Conservation (phyloP, 2,888 invertebrate species). For the Campaea margaritaria region DNA sequence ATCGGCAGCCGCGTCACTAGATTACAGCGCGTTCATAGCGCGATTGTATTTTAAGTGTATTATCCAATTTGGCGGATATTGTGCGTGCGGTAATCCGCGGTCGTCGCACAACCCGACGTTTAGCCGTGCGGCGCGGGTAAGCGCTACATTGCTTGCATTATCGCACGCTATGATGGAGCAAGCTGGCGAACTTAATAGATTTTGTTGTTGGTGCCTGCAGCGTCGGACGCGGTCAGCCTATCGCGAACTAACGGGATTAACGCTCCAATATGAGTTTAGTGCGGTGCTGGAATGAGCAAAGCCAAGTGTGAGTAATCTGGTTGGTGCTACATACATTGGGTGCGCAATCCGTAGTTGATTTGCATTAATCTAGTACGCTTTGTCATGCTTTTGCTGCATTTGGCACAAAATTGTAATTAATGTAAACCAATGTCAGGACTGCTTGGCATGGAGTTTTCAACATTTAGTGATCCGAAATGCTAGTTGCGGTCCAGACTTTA, state of each 20-base stretch:
- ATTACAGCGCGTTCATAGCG: slow-evolving; percentile 82
- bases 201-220: slow-evolving; percentile 67
- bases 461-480: background rate
- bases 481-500: background rate
- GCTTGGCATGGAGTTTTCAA: too few relatives aligned
- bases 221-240: slow-evolving; percentile 72
- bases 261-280: slow-evolving; percentile 73
- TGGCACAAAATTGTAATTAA: slow-evolving; percentile 2
- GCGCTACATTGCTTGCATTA: slow-evolving; percentile 73
- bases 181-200: slow-evolving; percentile 82
- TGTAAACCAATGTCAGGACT: background rate
- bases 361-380: slow-evolving; percentile 6
- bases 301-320: slow-evolving; percentile 54
- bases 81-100: slow-evolving; percentile 83
- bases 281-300: slow-evolving; percentile 61
- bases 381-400: slow-evolving; percentile 9
- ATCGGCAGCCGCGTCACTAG: slow-evolving; percentile 83
- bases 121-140: slow-evolving; percentile 65
- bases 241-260: slow-evolving; percentile 80
- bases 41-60: slow-evolving; percentile 88
- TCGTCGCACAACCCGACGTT: slow-evolving; percentile 70
- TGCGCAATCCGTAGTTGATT: slow-evolving; percentile 16
- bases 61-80: slow-evolving; percentile 87
- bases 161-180: slow-evolving; percentile 70
- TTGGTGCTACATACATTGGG: slow-evolving; percentile 27